Evolutionary conservation across 92 coral and sea anemone genomes (phyloP).

Genomic region (Pocillopora grandis): DNA sequence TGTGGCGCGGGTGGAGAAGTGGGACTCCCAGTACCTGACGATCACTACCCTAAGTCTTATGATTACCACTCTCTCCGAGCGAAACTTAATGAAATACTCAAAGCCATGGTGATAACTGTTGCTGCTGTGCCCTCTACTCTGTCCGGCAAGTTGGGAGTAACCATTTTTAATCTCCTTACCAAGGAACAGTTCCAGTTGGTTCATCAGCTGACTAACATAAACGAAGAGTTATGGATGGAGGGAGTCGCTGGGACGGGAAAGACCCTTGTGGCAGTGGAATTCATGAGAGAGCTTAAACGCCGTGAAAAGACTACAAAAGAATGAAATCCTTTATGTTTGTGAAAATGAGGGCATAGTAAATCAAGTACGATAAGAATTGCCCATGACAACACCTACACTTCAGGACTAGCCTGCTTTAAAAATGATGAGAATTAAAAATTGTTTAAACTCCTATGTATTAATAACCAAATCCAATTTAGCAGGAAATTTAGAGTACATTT

Average conservation of each 20-base stretch:
- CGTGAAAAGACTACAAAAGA: not conserved
- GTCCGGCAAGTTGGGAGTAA: not conserved
- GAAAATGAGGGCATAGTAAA: constrained; percentile 20
- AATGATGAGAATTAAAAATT: no score
- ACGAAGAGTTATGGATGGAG: not conserved
- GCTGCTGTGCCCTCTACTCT: constrained; percentile 5
- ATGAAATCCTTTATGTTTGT: constrained; percentile 23
- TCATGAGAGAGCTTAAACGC: not conserved
- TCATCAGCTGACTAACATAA: not conserved
- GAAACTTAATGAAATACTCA: not conserved
- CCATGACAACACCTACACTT: no score
- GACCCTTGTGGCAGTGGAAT: constrained; percentile 24
- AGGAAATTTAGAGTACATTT: no score
- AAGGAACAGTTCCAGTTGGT: constrained; percentile 13
- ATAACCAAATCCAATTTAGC: no score
- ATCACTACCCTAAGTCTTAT: not conserved
- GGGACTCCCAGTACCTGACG: not conserved
- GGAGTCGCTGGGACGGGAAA: constrained; percentile 36
- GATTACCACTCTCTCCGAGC: not conserved
- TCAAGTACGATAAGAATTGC: constrained; percentile 14
- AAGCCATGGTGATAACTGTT: constrained; percentile 7
- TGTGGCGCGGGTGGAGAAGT: not conserved
- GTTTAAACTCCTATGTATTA: no score
- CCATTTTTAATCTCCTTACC: constrained; percentile 10
- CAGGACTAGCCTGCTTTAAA: no score